These are phyloP conservation scores for Solenopsis fugax DNA, from an alignment of 1,140 invertebrate genomes.

Conservation along the genomic window DNA sequence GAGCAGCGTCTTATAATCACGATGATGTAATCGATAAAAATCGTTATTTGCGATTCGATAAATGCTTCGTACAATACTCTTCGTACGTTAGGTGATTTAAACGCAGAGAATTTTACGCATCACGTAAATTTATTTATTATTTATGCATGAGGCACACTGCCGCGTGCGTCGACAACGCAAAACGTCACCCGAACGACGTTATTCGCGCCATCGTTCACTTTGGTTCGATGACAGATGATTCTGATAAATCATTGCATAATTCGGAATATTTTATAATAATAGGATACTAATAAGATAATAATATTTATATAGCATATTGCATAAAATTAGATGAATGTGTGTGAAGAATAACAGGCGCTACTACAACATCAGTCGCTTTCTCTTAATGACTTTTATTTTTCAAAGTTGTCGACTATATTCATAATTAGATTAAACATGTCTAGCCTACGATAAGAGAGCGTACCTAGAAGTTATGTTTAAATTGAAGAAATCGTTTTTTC, in stretches of 20 bases:
- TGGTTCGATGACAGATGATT: not conserved
- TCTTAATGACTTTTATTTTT: conserved; percentile 25
- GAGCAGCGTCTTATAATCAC: not conserved
- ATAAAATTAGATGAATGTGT: not conserved
- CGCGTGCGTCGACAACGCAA: not conserved
- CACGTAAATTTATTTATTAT: no score
- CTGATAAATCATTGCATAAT: not conserved
- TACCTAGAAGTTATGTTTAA: not conserved
- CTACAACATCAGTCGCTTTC: not conserved
- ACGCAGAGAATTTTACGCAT: not conserved
- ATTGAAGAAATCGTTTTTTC: no score
- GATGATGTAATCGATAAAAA: conserved; percentile 37
- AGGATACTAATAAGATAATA: not conserved
- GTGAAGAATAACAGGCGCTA: not conserved
- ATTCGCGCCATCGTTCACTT: not conserved
- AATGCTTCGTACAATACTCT: not conserved
- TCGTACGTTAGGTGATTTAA: not conserved
- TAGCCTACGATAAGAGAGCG: conserved; percentile 19
- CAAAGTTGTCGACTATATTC: not conserved
- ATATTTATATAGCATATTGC: not conserved
- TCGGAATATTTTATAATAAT: conserved; percentile 8
- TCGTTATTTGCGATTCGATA: conserved; percentile 23
- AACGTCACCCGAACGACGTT: not conserved
- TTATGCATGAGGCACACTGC: not conserved
- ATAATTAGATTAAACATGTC: conserved; percentile 47